Conservation (phyloP, 2,113 vertebrate genomes). For the Ramphastos sulfuratus region DNA sequence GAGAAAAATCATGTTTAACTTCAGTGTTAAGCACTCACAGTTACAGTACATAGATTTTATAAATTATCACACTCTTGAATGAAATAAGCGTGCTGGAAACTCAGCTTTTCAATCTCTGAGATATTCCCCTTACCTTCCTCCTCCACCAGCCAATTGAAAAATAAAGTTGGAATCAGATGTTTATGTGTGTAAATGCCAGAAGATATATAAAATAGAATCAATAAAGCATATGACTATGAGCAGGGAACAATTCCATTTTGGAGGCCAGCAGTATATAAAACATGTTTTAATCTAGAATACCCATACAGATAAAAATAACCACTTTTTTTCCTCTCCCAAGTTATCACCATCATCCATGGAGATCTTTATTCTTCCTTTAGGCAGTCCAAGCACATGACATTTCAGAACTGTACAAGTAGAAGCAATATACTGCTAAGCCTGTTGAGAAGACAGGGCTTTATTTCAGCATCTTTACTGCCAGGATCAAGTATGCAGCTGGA, state of each 20-base stretch:
- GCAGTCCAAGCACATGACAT: background rate
- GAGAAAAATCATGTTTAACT: background rate
- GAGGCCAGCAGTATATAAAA: background rate
- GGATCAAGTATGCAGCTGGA: background rate
- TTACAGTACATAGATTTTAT: background rate
- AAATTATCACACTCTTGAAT: background rate
- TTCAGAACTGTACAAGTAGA: fast-evolving
- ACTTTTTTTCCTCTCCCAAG: background rate
- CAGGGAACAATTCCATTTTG: background rate
- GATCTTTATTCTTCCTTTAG: background rate
- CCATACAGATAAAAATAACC: background rate
- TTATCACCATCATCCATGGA: background rate
- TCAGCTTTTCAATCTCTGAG: background rate
- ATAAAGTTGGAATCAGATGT: background rate
- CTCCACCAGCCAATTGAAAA: background rate
- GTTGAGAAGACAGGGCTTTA: background rate
- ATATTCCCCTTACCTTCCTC: background rate
- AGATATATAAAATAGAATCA: background rate
- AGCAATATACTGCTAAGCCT: background rate
- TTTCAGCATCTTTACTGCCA: background rate
- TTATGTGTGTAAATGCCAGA: background rate
- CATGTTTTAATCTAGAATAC: background rate
- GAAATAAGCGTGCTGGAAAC: background rate
- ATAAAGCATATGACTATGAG: background rate
- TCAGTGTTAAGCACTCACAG: background rate